Percentiles rank a stretch among this genome's conserved stretches.
These are phyloP conservation scores for Mesodorylaimus sp. DNA, from an alignment of 2,888 invertebrate species.

Conservation along the genomic window DNA sequence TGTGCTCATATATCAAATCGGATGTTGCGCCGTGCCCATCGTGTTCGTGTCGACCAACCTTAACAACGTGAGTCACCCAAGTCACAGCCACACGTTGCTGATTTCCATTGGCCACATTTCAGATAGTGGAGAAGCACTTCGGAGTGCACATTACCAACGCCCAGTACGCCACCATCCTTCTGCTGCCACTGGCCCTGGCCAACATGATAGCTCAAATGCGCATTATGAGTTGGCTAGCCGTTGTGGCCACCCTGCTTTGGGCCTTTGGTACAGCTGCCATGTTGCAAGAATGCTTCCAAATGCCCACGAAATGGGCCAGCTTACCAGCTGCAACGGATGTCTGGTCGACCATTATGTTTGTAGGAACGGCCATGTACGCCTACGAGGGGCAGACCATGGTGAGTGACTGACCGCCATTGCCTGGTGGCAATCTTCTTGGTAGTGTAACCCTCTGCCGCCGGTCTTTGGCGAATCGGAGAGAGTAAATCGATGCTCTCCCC, in stretches of 20 bases:
- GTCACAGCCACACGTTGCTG: not conserved
- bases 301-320: slow-evolving; percentile 21
- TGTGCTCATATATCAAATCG: slow-evolving; percentile 28
- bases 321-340: slow-evolving; percentile 25
- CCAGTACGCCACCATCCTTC: slow-evolving; percentile 23
- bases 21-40: slow-evolving; percentile 29
- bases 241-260: slow-evolving; percentile 28
- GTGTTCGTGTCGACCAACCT: slow-evolving; percentile 28
- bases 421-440: too few species aligned
- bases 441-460: too few species aligned
- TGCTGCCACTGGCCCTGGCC: slow-evolving; percentile 22
- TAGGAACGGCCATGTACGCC: slow-evolving; percentile 29
- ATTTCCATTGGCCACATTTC: not conserved
- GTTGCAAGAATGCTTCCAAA: slow-evolving; percentile 21
- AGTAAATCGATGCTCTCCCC: too few species aligned
- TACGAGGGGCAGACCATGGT: slow-evolving; percentile 30
- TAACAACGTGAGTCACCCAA: slow-evolving; percentile 13
- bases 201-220: slow-evolving; percentile 25
- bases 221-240: slow-evolving; percentile 23
- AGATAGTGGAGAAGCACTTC: not conserved
- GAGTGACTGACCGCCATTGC: too few species aligned
- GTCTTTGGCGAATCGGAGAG: too few species aligned
- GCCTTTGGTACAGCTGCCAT: slow-evolving; percentile 25
- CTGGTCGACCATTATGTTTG: slow-evolving; percentile 22
- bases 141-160: slow-evolving; percentile 12